Evolutionary conservation across 2,797 vertebrate species (phyloP), one percentile per base, ranked within the genome.

Genomic region (Nannoperca australis): DNA sequence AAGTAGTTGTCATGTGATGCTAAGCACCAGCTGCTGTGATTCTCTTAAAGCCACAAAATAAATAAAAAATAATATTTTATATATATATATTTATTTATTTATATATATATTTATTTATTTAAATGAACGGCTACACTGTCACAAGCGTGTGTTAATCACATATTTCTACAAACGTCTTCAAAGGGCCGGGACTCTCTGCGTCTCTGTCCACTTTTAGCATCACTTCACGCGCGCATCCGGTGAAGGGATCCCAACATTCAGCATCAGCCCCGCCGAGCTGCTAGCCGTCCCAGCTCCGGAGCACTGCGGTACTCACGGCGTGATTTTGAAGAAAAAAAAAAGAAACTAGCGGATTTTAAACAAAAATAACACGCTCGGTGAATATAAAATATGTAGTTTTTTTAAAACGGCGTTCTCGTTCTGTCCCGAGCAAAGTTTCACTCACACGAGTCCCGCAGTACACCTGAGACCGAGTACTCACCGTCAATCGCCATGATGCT

Each of bases 401-500:
- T 64, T 32, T 17, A 17, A 30, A 44, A 59, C 18, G 0, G 5
- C 45, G 20, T 68, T 59, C 22, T 22, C 44, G 2, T 42, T 77
- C 55, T 58, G 76, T 58, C 78, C 76, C 67, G 55, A 18, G 78
- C 4, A 91, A 93, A 91, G 92, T 93, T 92, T 86, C 45, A 58
- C 64, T 86, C 45, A 58, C 64, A 42, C 38, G 75, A 82, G 89
- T 91, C 89, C 81, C 85, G 87, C 87, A 91, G 89, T 85, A 92
- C 89, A 94, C 92, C 90, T 90, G 92, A 94, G 88, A 92, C 81
- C 85, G 84, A 92, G 92, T 87, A 94, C 97, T 96, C 92, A 98
- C 97, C 97, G 93, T 98, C 97, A 91, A 97, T 97, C 97, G 97
- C 97, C 97, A 98, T 98, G 96, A 96, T 97, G 95, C 88, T 95